phyloP scores from a whole-genome alignment of 2,888 invertebrate genomes.

The Drosophila setosimentum region DNA sequence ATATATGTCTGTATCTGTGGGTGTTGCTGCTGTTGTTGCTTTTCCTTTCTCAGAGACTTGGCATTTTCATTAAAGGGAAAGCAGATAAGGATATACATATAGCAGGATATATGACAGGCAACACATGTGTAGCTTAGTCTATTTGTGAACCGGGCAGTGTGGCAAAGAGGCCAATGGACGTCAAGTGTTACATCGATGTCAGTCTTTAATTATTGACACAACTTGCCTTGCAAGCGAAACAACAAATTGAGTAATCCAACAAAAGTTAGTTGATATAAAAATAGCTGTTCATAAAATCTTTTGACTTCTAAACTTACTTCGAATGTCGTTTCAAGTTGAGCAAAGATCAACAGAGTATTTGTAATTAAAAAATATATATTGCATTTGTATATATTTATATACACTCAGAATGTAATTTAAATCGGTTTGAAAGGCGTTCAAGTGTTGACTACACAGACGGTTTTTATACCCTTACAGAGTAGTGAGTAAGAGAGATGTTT shows the following conservation, averaged over 20 bases:
- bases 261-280: conserved; percentile 49
- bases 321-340: conserved; percentile 8
- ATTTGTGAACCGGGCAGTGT: background rate
- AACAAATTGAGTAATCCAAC: conserved; percentile 36
- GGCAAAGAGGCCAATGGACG: background rate
- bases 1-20: conserved; percentile 30
- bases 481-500: background rate
- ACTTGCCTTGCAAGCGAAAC: conserved; percentile 27
- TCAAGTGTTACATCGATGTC: conserved; percentile 7
- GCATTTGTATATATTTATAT: background rate
- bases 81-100: background rate
- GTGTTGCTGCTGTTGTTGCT: background rate
- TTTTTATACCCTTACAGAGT: too few species aligned
- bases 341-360: conserved; percentile 13
- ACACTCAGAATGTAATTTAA: background rate
- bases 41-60: background rate
- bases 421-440: background rate
- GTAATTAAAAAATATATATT: background rate
- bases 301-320: background rate
- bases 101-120: background rate
- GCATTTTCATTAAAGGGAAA: background rate
- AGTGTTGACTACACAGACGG: background rate
- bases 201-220: conserved; percentile 44
- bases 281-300: conserved; percentile 28
- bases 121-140: background rate